phyloP scores from a whole-genome alignment of 2,797 vertebrate genomes.

The Protonibea diacanthus region DNA sequence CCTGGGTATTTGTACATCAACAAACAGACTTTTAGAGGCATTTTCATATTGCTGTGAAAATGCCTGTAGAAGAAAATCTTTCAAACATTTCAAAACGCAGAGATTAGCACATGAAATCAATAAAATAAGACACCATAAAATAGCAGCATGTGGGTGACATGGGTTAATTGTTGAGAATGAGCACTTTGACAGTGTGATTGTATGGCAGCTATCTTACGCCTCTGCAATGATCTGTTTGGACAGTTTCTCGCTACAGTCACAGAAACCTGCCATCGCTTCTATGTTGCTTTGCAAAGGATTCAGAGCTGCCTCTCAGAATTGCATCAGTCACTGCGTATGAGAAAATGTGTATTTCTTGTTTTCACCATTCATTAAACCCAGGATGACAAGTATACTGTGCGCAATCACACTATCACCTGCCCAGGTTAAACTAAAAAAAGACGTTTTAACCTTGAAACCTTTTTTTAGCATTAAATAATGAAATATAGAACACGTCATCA shows the following conservation, averaged over 20 bases:
- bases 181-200: conserved; percentile 34
- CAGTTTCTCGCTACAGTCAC: conserved; percentile 34
- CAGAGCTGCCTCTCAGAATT: conserved; percentile 27
- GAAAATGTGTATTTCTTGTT: background rate
- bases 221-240: conserved; percentile 47
- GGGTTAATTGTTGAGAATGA: conserved; percentile 28
- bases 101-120: conserved; percentile 20
- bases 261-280: conserved; percentile 19
- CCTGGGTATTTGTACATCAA: background rate
- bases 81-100: background rate
- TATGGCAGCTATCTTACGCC: conserved; percentile 28
- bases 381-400: conserved; percentile 2
- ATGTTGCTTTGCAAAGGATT: conserved; percentile 28
- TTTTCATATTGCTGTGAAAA: conserved; percentile 16
- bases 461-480: too few relatives aligned
- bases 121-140: conserved; percentile 21
- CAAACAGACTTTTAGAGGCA: background rate
- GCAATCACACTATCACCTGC: background rate
- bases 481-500: too few relatives aligned
- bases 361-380: conserved; percentile 9
- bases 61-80: too few relatives aligned
- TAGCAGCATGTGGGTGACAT: background rate
- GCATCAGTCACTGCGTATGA: conserved; percentile 23
- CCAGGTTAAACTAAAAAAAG: background rate
- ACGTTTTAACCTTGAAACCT: background rate